Percentiles rank a stretch among this genome's conserved stretches.
phyloP scores from a whole-genome alignment of 30 jellyfish, hydroid and myxozoan species.

The Aurelia coerulea region DNA sequence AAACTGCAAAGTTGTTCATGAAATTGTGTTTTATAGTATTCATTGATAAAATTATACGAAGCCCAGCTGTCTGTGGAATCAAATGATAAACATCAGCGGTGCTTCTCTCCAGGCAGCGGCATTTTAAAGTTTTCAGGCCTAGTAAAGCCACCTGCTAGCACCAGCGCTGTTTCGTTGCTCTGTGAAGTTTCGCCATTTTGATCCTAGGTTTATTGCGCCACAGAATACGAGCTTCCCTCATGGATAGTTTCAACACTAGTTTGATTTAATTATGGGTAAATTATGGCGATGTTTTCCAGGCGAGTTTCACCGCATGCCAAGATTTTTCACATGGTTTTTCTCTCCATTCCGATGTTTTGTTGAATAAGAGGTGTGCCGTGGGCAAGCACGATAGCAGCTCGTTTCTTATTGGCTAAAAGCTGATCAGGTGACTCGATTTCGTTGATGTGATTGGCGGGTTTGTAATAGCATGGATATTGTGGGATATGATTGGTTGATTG shows the following conservation, averaged over 20 bases:
- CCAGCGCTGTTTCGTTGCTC: no score
- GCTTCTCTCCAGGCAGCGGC: no score
- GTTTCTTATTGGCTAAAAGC: constrained; percentile 1
- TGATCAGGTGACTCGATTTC: background rate
- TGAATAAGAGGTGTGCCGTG: constrained; percentile 85
- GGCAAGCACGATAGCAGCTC: constrained; percentile 32
- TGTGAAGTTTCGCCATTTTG: no score
- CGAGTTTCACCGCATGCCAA: constrained; percentile 38
- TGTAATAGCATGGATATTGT: background rate
- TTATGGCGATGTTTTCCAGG: background rate
- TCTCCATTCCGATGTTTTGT: constrained; percentile 39
- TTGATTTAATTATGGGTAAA: background rate
- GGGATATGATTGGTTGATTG: constrained; percentile 30
- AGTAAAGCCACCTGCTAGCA: no score
- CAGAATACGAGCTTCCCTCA: no score
- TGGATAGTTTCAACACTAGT: background rate
- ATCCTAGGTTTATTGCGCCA: no score
- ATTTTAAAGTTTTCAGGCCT: no score
- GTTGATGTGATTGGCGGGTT: constrained; percentile 41
- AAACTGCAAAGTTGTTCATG: no score
- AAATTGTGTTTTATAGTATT: no score
- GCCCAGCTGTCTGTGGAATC: no score
- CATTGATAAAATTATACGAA: no score
- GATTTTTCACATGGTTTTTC: background rate
- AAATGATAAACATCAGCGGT: no score